phyloP scores from a whole-genome alignment of 2,797 vertebrate genomes.

The Acrocephalus scirpaceus region DNA sequence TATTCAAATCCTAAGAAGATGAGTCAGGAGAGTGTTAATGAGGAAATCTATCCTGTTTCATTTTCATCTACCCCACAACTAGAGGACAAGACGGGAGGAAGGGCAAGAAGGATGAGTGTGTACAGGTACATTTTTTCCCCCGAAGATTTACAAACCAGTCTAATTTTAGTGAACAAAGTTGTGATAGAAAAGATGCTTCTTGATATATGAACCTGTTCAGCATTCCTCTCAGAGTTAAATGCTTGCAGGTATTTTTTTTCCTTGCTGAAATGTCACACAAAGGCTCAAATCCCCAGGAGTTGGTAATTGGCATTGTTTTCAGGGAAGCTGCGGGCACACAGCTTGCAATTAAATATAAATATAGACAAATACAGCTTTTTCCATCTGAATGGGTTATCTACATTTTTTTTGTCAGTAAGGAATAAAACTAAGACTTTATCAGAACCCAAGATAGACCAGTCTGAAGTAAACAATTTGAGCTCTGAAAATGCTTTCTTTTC shows the following conservation, averaged over 20 bases:
- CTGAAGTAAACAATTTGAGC: not conserved
- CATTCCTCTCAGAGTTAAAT: not conserved
- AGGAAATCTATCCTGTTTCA: not conserved
- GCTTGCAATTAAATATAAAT: not conserved
- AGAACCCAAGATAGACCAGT: not conserved
- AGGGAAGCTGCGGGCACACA: not conserved
- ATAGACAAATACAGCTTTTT: not conserved
- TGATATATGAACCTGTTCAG: not conserved
- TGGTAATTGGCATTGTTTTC: not conserved
- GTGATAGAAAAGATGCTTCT: not conserved
- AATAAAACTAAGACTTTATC: not conserved
- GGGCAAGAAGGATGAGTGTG: not conserved
- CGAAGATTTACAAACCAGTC: not conserved
- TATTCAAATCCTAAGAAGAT: not conserved
- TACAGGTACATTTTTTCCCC: accelerated
- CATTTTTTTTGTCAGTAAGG: not conserved
- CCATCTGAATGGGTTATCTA: not conserved
- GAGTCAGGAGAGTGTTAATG: not conserved
- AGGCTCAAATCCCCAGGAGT: not conserved
- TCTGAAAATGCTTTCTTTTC: not conserved
- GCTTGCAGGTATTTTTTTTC: not conserved
- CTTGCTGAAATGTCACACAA: not conserved
- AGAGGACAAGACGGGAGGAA: not conserved
- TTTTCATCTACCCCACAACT: not conserved
- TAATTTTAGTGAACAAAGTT: not conserved